These are phyloP conservation scores for Nemoura dubitans DNA, from an alignment of 2,888 invertebrate genomes.

Conservation along the genomic window DNA sequence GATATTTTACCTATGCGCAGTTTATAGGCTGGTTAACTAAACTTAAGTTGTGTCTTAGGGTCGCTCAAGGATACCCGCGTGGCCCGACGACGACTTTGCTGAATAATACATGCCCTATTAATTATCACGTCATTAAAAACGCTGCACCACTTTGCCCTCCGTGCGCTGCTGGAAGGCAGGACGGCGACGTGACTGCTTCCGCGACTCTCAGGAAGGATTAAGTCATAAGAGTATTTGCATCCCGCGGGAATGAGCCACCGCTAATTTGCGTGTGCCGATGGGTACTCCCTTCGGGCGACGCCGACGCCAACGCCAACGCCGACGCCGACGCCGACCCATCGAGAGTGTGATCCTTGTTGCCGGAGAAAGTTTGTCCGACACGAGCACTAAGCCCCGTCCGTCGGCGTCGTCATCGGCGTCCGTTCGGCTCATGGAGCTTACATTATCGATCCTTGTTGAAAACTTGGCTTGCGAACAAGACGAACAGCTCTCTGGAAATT, in stretches of 20 bases:
- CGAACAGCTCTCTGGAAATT: constrained; percentile 46
- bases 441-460: constrained; percentile 48
- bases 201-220: constrained; percentile 33
- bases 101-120: constrained; percentile 44
- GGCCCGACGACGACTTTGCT: neutral
- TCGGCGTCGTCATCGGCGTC: constrained; percentile 24
- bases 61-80: neutral
- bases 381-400: constrained; percentile 37
- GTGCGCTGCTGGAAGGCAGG: neutral
- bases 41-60: neutral
- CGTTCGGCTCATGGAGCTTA: constrained; percentile 33
- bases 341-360: constrained; percentile 27
- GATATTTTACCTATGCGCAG: neutral
- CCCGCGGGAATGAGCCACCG: constrained; percentile 24
- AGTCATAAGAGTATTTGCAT: constrained; percentile 30
- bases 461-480: constrained; percentile 48
- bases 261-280: constrained; percentile 39
- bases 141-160: neutral
- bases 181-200: neutral
- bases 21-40: neutral
- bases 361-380: constrained; percentile 44
- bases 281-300: neutral
- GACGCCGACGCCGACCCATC: constrained; percentile 23
- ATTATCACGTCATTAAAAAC: constrained; percentile 41
- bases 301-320: too few species aligned